Conservation (phyloP, 1,140 invertebrate genomes). For the Pinna nobilis region DNA sequence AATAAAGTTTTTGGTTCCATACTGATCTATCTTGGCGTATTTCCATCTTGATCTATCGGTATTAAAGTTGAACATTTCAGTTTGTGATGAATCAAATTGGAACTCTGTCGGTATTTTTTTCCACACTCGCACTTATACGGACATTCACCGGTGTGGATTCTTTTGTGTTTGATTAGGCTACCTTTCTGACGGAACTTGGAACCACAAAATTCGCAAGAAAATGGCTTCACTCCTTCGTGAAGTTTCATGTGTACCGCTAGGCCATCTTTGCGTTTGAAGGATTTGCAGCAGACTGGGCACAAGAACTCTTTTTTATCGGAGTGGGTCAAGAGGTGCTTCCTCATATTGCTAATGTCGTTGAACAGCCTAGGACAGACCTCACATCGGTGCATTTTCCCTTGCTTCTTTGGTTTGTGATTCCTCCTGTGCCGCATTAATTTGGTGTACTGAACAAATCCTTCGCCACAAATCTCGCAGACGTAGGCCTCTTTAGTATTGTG, state of each 20-base stretch:
- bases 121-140: constrained; percentile 95
- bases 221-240: constrained; percentile 96
- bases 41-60: no score
- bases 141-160: constrained; percentile 76
- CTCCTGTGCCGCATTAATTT: constrained; percentile 17
- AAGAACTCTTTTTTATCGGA: constrained; percentile 97
- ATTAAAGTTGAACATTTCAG: no score
- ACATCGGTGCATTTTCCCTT: constrained; percentile 42
- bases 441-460: constrained; percentile 83
- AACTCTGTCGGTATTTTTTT: no score
- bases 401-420: constrained; percentile 8
- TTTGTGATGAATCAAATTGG: no score
- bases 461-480: constrained; percentile 89
- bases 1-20: no score
- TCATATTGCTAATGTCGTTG: constrained; percentile 78
- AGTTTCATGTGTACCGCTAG: constrained; percentile 96
- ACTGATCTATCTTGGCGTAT: no score
- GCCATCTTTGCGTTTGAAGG: constrained; percentile 95
- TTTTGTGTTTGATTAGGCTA: constrained; percentile 12
- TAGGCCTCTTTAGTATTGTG: constrained; percentile 83
- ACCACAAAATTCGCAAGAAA: constrained; percentile 82
- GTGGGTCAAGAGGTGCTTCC: constrained; percentile 87
- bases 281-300: constrained; percentile 96
- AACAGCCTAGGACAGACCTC: constrained; percentile 80
- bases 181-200: constrained; percentile 23